Evolutionary conservation across 2,888 invertebrate genomes (phyloP), one percentile per base, ranked within the genome.

Genomic region (Drosophila nr. medialis): DNA sequence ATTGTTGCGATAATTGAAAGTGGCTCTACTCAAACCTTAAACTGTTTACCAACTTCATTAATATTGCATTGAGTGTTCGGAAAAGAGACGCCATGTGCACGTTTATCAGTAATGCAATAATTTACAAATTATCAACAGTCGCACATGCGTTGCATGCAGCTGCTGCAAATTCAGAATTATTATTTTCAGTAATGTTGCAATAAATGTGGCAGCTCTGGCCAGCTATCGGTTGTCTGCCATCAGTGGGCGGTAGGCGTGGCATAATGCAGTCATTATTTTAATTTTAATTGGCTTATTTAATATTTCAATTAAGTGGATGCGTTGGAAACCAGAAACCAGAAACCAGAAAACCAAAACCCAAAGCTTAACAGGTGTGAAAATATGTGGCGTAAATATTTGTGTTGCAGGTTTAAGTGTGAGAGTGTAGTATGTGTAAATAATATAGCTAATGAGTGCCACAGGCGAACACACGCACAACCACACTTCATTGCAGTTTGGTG

Each of bases 261-360:
- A 75, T 89, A 75, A 77, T 90, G 75, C 77, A 67, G 61, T 60
- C 59, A 81, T 89, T 79, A 88, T 88, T 90, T 86, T 81, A 83
- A 87, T 91, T 90, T 88, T 88, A 88, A 88, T 88, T 88, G 87
- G 91, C 87, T 88, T 88, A 90, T 88, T 88, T 91, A 90, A 91
- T 83, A 83, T 88, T 91, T 88, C 87, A 88, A 88, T 88, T 91
- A 87, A 81, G 75, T 74, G 83, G 75, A 55, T 34, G 62, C 18
- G 61, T 51, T 64, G 56, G 53, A 49, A 61, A 50, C 67, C 78
- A 71, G 64, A 65, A 83, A 66, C 56, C 61, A 63, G 30, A 56
- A 42, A 42, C 49, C 42, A 53, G 24, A 32, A 50, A 61, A 49
- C 51, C 72, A 66, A 59, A 69, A 27, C 13, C 27, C 45, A 36